Percentiles rank a stretch among this genome's conserved stretches.
phyloP scores from a whole-genome alignment of 2,113 vertebrate species.

The Mystacornis crossleyi region DNA sequence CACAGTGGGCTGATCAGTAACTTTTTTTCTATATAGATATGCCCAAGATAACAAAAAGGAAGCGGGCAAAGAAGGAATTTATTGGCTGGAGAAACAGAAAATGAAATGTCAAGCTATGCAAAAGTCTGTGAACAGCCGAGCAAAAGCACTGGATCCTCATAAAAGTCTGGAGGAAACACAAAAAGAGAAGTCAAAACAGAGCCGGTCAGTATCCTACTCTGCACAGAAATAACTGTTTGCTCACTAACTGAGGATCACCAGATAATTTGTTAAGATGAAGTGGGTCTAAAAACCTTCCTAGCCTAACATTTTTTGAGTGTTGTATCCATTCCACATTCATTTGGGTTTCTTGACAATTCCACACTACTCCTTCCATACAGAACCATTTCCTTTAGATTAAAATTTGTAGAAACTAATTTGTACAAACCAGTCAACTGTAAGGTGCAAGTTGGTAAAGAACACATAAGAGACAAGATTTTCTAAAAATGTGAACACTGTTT shows the following conservation, averaged over 20 bases:
- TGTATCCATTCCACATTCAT: not conserved
- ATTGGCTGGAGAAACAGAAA: conserved; percentile 83
- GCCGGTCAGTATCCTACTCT: conserved; percentile 76
- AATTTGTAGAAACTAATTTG: not conserved
- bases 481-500: not conserved
- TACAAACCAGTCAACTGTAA: not conserved
- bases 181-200: conserved; percentile 81
- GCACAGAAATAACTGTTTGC: not conserved
- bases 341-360: not conserved
- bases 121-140: conserved; percentile 80
- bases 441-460: not conserved
- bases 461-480: not conserved
- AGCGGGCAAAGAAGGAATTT: conserved; percentile 73
- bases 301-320: not conserved
- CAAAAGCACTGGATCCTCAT: conserved; percentile 89
- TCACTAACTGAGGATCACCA: not conserved
- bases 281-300: not conserved
- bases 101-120: conserved; percentile 82
- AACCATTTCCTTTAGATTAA: not conserved
- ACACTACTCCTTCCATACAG: not conserved
- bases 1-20: not conserved
- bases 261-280: not conserved
- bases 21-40: conserved; percentile 68
- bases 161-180: conserved; percentile 85
- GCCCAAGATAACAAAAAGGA: conserved; percentile 82